phyloP scores from a whole-genome alignment of 2,888 invertebrate species.

The Meteorus colon region DNA sequence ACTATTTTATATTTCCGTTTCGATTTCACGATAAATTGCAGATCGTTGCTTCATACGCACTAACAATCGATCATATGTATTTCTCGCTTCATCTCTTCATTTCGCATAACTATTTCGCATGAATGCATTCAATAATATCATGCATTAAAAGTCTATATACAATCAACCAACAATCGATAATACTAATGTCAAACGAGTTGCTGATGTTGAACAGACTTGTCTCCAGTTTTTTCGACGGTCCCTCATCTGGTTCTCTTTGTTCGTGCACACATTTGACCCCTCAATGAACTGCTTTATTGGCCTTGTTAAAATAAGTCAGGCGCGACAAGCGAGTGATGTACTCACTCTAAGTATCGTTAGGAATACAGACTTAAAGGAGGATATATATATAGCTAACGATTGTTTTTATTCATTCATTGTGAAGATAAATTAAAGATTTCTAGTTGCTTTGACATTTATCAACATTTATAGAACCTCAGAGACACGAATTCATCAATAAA shows the following conservation, averaged over 20 bases:
- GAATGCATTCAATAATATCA: slow-evolving; percentile 4
- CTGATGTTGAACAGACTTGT: background rate
- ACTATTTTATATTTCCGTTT: slow-evolving; percentile 28
- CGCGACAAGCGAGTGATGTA: slow-evolving; percentile 45
- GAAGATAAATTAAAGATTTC: too few species aligned
- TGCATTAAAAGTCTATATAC: slow-evolving; percentile 8
- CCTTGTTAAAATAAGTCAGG: slow-evolving; percentile 62
- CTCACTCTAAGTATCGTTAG: background rate
- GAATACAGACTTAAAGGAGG: background rate
- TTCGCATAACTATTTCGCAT: slow-evolving; percentile 5
- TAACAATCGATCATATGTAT: slow-evolving; percentile 33
- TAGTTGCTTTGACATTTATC: too few species aligned
- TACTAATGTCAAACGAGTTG: background rate
- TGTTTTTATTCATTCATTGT: slow-evolving; percentile 30
- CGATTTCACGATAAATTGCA: slow-evolving; percentile 25
- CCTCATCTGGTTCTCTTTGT: slow-evolving; percentile 21
- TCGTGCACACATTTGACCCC: slow-evolving; percentile 59
- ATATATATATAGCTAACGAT: slow-evolving; percentile 20
- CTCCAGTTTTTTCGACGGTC: background rate
- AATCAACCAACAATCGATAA: slow-evolving; percentile 34
- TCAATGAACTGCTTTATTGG: slow-evolving; percentile 61
- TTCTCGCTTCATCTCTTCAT: background rate
- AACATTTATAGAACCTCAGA: too few species aligned
- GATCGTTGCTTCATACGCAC: slow-evolving; percentile 27
- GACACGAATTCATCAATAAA: too few species aligned